These are phyloP conservation scores for Melieria crassipennis DNA, from an alignment of 2,888 invertebrate genomes.

Conservation along the genomic window DNA sequence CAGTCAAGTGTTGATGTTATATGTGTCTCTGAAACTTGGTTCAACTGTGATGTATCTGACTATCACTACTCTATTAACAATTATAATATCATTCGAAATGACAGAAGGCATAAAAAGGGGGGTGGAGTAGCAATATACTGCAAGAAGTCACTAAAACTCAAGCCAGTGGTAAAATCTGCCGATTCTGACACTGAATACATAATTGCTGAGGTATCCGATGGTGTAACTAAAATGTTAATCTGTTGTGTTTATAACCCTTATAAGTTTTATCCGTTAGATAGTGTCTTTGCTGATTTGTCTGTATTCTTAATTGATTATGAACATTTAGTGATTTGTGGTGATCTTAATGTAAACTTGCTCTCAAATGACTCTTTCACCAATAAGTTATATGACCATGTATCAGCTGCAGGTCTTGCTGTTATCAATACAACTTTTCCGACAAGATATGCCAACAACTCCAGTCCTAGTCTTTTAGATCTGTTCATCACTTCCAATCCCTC, in stretches of 20 bases:
- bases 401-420: conserved; percentile 5
- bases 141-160: background rate
- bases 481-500: conserved; percentile 8
- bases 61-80: conserved; percentile 5
- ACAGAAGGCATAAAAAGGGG: conserved; percentile 9
- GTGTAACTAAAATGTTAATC: conserved; percentile 12
- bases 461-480: conserved; percentile 14
- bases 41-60: conserved; percentile 2
- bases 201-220: conserved; percentile 22
- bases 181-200: conserved; percentile 16
- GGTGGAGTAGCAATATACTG: conserved; percentile 27
- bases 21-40: conserved; percentile 27
- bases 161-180: background rate
- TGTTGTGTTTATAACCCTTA: conserved; percentile 30
- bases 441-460: conserved; percentile 18
- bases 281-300: conserved; percentile 16
- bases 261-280: conserved; percentile 2
- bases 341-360: conserved; percentile 29
- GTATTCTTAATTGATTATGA: conserved; percentile 22
- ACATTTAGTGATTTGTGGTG: conserved; percentile 16
- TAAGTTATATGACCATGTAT: conserved; percentile 14
- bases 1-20: conserved; percentile 21
- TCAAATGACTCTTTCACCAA: background rate
- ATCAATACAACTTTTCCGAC: conserved; percentile 17
- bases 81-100: conserved; percentile 7